Conservation (phyloP, 1,140 invertebrate species). For the Sycophaga agraensis region DNA sequence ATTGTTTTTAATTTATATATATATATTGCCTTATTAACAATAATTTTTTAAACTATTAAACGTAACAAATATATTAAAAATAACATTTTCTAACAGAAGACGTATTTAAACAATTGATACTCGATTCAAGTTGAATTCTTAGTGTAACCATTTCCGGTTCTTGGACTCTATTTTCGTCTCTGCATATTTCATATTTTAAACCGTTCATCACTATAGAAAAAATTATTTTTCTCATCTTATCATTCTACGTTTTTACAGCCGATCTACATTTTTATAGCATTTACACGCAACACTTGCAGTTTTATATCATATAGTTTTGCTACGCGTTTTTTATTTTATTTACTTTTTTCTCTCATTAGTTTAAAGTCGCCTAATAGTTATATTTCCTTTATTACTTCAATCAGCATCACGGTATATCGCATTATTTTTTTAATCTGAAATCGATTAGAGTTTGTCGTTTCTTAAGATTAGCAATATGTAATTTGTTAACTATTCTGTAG, state of each 20-base stretch:
- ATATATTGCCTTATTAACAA: no score
- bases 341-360: conserved; percentile 16
- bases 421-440: conserved; percentile 21
- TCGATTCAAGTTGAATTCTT: not conserved
- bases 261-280: conserved; percentile 28
- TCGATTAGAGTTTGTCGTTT: conserved; percentile 34
- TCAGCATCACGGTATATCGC: conserved; percentile 3
- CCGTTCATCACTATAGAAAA: conserved; percentile 40
- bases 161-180: conserved; percentile 31
- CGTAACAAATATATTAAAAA: no score
- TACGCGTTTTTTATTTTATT: conserved; percentile 28
- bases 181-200: conserved; percentile 27
- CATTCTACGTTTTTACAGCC: conserved; percentile 29
- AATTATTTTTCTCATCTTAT: not conserved
- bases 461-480: conserved; percentile 40
- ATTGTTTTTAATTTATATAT: no score
- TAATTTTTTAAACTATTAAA: no score
- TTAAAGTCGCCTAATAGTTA: conserved; percentile 24
- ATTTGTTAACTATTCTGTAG: conserved; percentile 36
- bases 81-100: no score
- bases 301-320: conserved; percentile 30
- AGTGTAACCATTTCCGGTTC: conserved; percentile 49
- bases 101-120: no score
- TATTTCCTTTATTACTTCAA: conserved; percentile 7
- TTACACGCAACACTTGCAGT: conserved; percentile 35